Base-by-base conservation (phyloP, 2,113 vertebrate genomes). In the Pteruthius melanotis region DNA sequence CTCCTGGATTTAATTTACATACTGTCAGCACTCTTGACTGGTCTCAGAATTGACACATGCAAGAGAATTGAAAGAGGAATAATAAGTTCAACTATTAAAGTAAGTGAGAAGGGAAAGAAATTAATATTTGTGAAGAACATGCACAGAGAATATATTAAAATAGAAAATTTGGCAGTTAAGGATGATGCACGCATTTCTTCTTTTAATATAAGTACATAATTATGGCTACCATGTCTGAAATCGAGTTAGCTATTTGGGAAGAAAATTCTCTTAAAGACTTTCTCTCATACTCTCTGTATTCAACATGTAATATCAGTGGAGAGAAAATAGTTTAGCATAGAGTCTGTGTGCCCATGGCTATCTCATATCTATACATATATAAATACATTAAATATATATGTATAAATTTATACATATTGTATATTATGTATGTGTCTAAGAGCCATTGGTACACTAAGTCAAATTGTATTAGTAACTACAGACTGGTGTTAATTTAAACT, bases 1-100 rank as follows among this genome's bases (percentile, higher is more conserved):
- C 78, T 95, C 82, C 42, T 91, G 94, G 66, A 87, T 45, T 59
- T 95, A 66, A 96, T 97, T 97, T 97, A 49, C 71, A 90, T 94
- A 93, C 64, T 91, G 45, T 87, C 86, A 91, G 63, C 27, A 50
- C 66, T 94, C 91, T 52, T 95, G 71, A 65, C 21, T 93, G 75
- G 45, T 75, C 82, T 92, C 69, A 84, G 69, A 94, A 93, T 71
- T 72, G 91, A 76, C 80, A 95, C 61, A 87, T 64, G 79, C 76
- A 94, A 87, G 50, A 93, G n/a, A 95, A 74, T 87, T 96, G 92
- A 91, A 95, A 95, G 85, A 68, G 76, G 92, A 96, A 71, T 90
- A 95, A 89, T 79, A 88, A 97, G 59, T 49, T 87, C 18, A 94
- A 40, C 33, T 42, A 68, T 50, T 87, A 91, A 93, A 65, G 64